These are phyloP conservation scores for Chelonoidis abingdonii DNA, from an alignment of 2,113 vertebrate genomes.

Conservation along the genomic window DNA sequence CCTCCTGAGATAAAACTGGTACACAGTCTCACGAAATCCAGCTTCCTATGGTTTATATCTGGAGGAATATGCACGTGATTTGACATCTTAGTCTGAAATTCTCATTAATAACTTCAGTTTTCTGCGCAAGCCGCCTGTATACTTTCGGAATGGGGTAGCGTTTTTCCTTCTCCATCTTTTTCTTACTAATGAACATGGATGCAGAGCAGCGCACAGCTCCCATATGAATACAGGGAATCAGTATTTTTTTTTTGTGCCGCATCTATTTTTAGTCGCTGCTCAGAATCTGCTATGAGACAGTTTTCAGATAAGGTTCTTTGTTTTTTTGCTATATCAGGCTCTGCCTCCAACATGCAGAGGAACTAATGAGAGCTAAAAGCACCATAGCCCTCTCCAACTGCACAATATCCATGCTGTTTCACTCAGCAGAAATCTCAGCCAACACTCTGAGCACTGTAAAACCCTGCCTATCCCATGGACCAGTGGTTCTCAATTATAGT, in stretches of 20 bases:
- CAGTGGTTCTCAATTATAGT: not conserved
- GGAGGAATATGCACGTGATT: not conserved
- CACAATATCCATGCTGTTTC: rapidly evolving
- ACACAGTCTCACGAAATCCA: not conserved
- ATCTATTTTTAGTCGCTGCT: slow-evolving; percentile 19
- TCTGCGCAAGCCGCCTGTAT: not conserved
- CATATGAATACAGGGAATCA: not conserved
- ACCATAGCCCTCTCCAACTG: not conserved
- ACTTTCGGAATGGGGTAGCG: not conserved
- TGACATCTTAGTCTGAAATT: not conserved
- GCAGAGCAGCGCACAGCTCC: not conserved
- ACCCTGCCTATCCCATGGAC: not conserved
- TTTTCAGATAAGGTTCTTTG: not conserved
- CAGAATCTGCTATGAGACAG: not conserved
- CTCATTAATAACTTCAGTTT: slow-evolving; percentile 1
- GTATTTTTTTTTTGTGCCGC: not conserved
- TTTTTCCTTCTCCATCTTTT: not conserved
- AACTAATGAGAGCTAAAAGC: slow-evolving; percentile 7
- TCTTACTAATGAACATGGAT: not conserved
- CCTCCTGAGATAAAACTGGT: not conserved
- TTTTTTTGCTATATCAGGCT: not conserved
- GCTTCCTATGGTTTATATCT: not conserved
- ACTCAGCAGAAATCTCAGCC: not conserved
- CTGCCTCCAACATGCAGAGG: not conserved
- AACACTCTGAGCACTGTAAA: not conserved